These are phyloP conservation scores for Ganaspis sp. DNA, from an alignment of 1,140 invertebrate genomes.

Conservation along the genomic window DNA sequence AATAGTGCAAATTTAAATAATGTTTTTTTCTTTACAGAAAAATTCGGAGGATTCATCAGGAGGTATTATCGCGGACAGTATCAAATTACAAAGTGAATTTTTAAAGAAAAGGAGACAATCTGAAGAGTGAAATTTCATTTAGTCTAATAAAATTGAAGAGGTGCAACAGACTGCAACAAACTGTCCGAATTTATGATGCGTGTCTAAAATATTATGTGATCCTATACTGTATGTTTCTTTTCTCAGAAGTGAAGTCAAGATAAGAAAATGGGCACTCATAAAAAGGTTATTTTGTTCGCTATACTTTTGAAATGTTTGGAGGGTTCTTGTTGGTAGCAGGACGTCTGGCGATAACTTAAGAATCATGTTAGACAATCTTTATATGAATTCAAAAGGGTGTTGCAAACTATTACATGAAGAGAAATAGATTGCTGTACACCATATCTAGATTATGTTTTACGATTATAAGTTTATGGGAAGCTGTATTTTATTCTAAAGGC, in stretches of 20 bases:
- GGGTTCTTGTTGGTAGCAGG: conserved; percentile 13
- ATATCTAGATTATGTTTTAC: neutral
- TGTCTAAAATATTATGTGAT: conserved; percentile 19
- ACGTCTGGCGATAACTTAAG: conserved; percentile 22
- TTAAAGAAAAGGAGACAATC: no score
- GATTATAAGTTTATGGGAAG: neutral
- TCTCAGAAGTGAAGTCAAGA: conserved; percentile 7
- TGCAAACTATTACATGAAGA: conserved; percentile 19
- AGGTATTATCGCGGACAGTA: no score
- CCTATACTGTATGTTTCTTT: neutral
- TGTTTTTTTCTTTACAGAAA: no score
- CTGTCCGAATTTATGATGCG: conserved; percentile 1
- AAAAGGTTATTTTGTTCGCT: conserved; percentile 20
- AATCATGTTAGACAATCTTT: conserved; percentile 18
- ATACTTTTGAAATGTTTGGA: conserved; percentile 19
- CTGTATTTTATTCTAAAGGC: conserved; percentile 7
- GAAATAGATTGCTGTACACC: neutral
- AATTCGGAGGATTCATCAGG: no score
- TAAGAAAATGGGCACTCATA: conserved; percentile 20
- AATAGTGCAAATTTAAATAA: no score
- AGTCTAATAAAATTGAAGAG: neutral
- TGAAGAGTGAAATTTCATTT: neutral
- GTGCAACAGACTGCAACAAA: conserved; percentile 17
- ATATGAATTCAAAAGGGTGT: conserved; percentile 6
- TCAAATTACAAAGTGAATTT: no score